phyloP scores from a whole-genome alignment of 2,113 vertebrate genomes.

The Varanus salvator region DNA sequence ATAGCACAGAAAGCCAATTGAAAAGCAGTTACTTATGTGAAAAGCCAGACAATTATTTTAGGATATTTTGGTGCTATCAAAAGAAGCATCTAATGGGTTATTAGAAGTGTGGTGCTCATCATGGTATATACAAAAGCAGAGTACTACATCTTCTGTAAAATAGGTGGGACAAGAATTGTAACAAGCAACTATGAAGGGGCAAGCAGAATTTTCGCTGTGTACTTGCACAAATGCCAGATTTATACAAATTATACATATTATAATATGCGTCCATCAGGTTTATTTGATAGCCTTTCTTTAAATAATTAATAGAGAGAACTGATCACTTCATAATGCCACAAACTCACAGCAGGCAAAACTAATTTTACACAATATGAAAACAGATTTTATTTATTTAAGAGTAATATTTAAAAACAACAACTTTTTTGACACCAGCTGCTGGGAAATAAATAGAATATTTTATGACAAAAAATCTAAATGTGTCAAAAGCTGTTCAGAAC shows the following conservation, averaged over 20 bases:
- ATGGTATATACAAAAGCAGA: slow-evolving; percentile 44
- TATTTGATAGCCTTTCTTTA: slow-evolving; percentile 78
- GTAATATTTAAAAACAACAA: slow-evolving; percentile 86
- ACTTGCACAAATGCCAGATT: slow-evolving; percentile 58
- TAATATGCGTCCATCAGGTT: slow-evolving; percentile 72
- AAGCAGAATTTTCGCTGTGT: slow-evolving; percentile 50
- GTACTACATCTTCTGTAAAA: slow-evolving; percentile 51
- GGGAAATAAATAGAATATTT: slow-evolving; percentile 86
- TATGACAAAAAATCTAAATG: slow-evolving; percentile 78
- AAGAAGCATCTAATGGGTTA: slow-evolving; percentile 40
- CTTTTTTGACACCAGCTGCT: slow-evolving; percentile 86
- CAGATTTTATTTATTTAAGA: slow-evolving; percentile 88
- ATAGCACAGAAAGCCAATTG: slow-evolving; percentile 42
- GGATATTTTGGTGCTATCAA: slow-evolving; percentile 42
- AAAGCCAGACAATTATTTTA: slow-evolving; percentile 53
- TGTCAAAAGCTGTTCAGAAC: slow-evolving; percentile 77
- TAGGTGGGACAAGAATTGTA: slow-evolving; percentile 47
- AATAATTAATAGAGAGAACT: slow-evolving; percentile 84
- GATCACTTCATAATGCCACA: slow-evolving; percentile 83
- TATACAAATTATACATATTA: slow-evolving; percentile 71
- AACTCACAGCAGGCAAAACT: slow-evolving; percentile 84
- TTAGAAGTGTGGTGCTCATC: slow-evolving; percentile 52
- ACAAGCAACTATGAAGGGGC: slow-evolving; percentile 65
- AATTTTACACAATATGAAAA: slow-evolving; percentile 84
- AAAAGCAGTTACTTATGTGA: slow-evolving; percentile 28